Conservation (phyloP, 2,888 invertebrate species). For the Orthosia gothica region DNA sequence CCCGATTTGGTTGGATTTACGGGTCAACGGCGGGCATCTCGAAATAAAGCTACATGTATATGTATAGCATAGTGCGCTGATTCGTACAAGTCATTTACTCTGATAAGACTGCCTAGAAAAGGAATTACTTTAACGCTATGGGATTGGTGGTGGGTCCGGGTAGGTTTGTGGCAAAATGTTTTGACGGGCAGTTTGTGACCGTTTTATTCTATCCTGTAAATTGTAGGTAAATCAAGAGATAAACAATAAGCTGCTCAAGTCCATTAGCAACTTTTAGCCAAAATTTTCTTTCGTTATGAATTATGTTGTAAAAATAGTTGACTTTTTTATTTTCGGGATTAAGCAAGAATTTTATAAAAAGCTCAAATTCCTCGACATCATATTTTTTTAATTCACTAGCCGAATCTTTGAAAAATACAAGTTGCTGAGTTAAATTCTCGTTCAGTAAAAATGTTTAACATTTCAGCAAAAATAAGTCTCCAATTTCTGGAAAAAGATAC, state of each 20-base stretch:
- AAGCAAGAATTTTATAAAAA: too few species aligned
- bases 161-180: slow-evolving; percentile 10
- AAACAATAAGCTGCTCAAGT: too few species aligned
- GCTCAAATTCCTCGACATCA: neutral
- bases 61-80: too few species aligned
- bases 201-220: too few species aligned
- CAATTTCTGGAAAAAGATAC: slow-evolving; percentile 20
- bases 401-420: slow-evolving; percentile 26
- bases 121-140: too few species aligned
- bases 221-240: too few species aligned
- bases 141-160: neutral
- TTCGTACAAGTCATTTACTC: slow-evolving; percentile 48
- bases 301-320: neutral
- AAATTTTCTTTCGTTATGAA: neutral
- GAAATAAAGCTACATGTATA: too few species aligned
- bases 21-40: too few species aligned
- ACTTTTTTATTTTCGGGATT: neutral
- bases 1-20: too few species aligned
- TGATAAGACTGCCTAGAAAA: slow-evolving; percentile 45
- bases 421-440: slow-evolving; percentile 33
- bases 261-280: too few species aligned
- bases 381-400: slow-evolving; percentile 26
- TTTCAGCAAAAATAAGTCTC: slow-evolving; percentile 28
- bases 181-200: slow-evolving; percentile 7
- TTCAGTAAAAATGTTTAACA: slow-evolving; percentile 32